Conservation (phyloP, 2,888 invertebrate genomes). For the Cephalotes varians region DNA sequence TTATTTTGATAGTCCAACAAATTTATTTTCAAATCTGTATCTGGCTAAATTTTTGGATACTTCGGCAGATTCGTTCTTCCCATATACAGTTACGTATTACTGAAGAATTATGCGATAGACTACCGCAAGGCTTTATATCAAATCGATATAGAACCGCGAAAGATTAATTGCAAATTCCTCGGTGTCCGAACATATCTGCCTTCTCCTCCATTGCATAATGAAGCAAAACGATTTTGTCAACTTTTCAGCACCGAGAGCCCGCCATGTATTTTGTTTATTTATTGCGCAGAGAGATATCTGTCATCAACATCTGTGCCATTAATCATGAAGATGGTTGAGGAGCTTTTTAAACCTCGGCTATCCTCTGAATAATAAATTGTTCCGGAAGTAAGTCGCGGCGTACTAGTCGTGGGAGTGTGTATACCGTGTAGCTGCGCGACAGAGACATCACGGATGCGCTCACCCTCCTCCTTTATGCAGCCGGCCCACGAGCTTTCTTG, state of each 20-base stretch:
- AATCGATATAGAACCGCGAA: neutral
- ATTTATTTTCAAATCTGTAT: no score
- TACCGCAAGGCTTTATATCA: neutral
- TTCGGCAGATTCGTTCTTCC: no score
- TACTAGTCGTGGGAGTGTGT: slow-evolving; percentile 22
- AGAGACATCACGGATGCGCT: slow-evolving; percentile 30
- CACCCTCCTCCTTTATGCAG: neutral
- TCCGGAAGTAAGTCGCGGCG: slow-evolving; percentile 33
- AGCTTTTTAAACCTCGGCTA: slow-evolving; percentile 22
- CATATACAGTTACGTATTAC: no score
- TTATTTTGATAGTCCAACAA: no score
- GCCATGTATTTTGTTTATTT: slow-evolving; percentile 1
- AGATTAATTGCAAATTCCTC: neutral
- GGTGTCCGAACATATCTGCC: neutral
- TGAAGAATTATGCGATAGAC: neutral
- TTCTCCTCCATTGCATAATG: neutral
- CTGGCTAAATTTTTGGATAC: no score
- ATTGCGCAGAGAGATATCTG: neutral
- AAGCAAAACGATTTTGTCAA: neutral
- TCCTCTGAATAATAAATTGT: slow-evolving; percentile 27
- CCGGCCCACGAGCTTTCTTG: slow-evolving; percentile 38
- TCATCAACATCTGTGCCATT: slow-evolving; percentile 1
- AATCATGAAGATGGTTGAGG: neutral
- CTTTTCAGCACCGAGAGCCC: neutral
- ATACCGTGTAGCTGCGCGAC: slow-evolving; percentile 15